phyloP scores from a whole-genome alignment of 2,113 vertebrate species.

The Mixornis gularis region DNA sequence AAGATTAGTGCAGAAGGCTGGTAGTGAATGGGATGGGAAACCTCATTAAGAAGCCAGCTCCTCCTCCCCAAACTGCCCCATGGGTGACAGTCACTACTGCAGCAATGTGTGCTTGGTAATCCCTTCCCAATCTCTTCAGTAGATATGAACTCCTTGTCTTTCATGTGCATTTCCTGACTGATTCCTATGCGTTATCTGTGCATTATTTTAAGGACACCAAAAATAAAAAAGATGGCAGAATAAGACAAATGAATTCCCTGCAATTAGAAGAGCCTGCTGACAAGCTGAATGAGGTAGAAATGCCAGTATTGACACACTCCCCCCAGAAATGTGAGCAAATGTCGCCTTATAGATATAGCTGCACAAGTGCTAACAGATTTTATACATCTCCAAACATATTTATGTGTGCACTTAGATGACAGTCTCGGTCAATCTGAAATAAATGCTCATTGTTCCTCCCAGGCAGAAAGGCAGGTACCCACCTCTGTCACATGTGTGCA shows the following conservation, averaged over 20 bases:
- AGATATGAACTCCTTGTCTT: neutral
- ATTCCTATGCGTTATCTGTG: neutral
- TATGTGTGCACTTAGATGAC: neutral
- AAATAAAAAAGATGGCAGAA: neutral
- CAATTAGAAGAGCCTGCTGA: neutral
- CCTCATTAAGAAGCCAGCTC: neutral
- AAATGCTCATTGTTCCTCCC: neutral
- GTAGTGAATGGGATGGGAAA: neutral
- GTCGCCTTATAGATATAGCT: neutral
- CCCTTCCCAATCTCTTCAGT: neutral
- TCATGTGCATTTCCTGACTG: neutral
- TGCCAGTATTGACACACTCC: neutral
- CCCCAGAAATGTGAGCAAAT: neutral
- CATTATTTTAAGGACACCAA: neutral
- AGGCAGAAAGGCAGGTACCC: neutral
- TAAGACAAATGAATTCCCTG: neutral
- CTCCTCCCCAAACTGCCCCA: neutral
- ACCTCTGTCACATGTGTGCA: neutral
- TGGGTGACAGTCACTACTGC: neutral
- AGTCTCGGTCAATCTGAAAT: neutral
- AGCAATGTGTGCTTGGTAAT: neutral
- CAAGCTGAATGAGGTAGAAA: fast-evolving
- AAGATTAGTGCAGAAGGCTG: neutral
- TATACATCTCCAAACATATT: neutral
- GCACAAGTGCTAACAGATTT: neutral